Base-by-base conservation (phyloP, 1,140 invertebrate genomes). In the Calliopsis andreniformis region DNA sequence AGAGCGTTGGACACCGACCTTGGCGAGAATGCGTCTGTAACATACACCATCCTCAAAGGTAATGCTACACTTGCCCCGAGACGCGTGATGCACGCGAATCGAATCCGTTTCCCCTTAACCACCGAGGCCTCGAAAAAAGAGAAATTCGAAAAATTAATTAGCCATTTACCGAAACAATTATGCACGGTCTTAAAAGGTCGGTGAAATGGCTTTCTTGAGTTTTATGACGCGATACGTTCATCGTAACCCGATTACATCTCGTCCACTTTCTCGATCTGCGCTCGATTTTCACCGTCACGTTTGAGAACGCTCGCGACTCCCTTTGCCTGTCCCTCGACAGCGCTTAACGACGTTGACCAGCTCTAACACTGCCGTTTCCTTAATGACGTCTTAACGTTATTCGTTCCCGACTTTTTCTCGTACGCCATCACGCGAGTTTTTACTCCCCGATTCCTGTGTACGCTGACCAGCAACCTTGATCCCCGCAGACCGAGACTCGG, bases 1-100 rank as follows among this genome's bases (percentile, higher is more conserved):
- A 93, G 95, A 84, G 98, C 98, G 1, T 93, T 96, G 7, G 98
- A 99, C 91, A 93, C 94, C 73, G 98, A 99, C 90, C 93, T 95
- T 59, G 98, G 98, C 0, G 93, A 96, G 69, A 99, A 99, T 91
- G 96, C 97, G 16, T 94, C 97, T 39, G 94, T 99, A 30, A 96
- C 94, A 2, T 99, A 99, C 91, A 95, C 96, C 39, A 95, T 98
- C 69, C 89, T 97, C 28, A 96, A 95, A 93, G 96, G 96, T 94
- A 88, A 85, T 76, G 0, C 7, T 10, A 25, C 30, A 10, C 4
- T 10, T 39, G 35, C n/a, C n/a, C n/a, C n/a, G n/a, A n/a, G n/a
- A n/a, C n/a, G n/a, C n/a, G n/a, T n/a, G n/a, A n/a, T n/a, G n/a
- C n/a, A n/a, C n/a, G n/a, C n/a, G n/a, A 35, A n/a, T 23, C 39